phyloP scores from a whole-genome alignment of 2,113 vertebrate species.

The Xiphophorus hellerii region DNA sequence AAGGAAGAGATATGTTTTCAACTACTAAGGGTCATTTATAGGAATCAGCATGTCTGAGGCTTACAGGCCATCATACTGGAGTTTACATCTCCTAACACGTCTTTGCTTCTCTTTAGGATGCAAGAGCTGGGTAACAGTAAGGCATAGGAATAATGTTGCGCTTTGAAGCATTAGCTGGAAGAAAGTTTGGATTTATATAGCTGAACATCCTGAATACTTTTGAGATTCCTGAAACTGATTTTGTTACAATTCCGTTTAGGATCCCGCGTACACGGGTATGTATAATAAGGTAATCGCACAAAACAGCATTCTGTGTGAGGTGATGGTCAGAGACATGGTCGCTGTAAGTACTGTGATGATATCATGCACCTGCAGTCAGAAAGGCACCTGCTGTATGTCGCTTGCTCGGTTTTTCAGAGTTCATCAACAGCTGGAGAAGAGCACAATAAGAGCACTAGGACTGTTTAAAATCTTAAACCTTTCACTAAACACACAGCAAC shows the following conservation, averaged over 20 bases:
- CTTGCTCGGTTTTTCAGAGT: constrained; percentile 3
- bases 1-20: constrained; percentile 14
- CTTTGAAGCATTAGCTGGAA: constrained; percentile 31
- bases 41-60: constrained; percentile 23
- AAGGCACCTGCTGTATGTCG: constrained; percentile 70
- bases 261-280: constrained; percentile 40
- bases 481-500: not conserved
- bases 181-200: constrained; percentile 15
- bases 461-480: not conserved
- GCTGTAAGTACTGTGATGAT: constrained; percentile 24
- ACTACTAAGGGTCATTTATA: constrained; percentile 11
- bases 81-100: constrained; percentile 16
- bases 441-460: constrained; percentile 10
- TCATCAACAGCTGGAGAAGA: constrained; percentile 8
- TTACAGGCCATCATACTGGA: constrained; percentile 1
- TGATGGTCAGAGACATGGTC: constrained; percentile 26
- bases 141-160: constrained; percentile 25
- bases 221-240: constrained; percentile 58
- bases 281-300: constrained; percentile 47
- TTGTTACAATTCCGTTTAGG: constrained; percentile 51
- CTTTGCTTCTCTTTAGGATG: constrained; percentile 14
- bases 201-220: constrained; percentile 53
- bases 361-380: constrained; percentile 60
- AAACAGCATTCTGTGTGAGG: constrained; percentile 42
- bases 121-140: constrained; percentile 32